A percentile compares a stretch with the other conserved stretches of the same genome.
Conservation (phyloP, 2,797 vertebrate genomes). For the Acrossocheilus fasciatus region DNA sequence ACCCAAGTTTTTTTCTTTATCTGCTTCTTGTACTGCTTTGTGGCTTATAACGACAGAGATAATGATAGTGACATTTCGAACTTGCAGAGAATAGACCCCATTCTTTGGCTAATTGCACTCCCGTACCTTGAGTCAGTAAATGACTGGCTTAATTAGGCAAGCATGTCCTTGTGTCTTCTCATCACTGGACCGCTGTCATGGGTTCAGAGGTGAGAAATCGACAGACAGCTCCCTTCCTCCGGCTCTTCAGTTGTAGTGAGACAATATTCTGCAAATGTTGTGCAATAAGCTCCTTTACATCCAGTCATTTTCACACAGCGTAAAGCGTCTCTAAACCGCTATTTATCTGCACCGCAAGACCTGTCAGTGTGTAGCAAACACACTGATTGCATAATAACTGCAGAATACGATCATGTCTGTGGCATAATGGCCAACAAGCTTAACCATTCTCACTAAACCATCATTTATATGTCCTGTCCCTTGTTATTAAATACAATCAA, state of each 20-base stretch:
- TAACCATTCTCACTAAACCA: background rate
- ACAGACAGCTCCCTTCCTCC: background rate
- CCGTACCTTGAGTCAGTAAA: constrained; percentile 11
- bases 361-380: constrained; percentile 15
- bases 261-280: background rate
- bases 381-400: constrained; percentile 27
- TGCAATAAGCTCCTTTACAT: background rate
- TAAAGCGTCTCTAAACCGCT: background rate
- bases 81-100: constrained; percentile 16
- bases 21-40: background rate
- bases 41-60: background rate
- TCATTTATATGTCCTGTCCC: constrained; percentile 5
- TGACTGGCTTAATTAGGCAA: constrained; percentile 37
- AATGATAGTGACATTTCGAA: constrained; percentile 34
- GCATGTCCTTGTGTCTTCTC: constrained; percentile 16
- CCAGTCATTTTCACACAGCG: background rate
- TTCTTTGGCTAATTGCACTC: constrained; percentile 34
- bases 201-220: constrained; percentile 21
- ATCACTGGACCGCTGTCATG: background rate
- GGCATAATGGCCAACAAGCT: background rate
- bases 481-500: constrained; percentile 37
- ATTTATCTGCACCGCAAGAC: constrained; percentile 6
- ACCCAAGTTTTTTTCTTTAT: background rate
- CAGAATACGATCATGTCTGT: background rate
- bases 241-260: background rate